Evolutionary conservation across 1,140 invertebrate species (phyloP), one percentile per base, ranked within the genome.

Genomic region (Anthonomus grandis): DNA sequence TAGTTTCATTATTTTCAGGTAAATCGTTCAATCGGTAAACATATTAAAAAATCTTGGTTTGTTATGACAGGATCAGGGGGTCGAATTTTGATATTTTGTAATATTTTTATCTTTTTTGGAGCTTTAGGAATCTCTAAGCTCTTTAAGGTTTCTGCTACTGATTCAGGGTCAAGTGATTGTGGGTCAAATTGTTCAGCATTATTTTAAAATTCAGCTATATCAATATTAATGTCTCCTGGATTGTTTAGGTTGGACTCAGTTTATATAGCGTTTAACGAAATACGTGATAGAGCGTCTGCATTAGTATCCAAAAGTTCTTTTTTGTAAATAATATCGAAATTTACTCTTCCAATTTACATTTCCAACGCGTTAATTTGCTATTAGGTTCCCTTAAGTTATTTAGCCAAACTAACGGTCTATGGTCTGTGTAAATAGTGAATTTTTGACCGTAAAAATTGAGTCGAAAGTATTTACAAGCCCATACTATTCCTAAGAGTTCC

Each of bases 281-380:
- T 51, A 6, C 37, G 15, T 3, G 47, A 58, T 19, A 58, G 24
- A 23, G 36, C 47, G 38, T 58, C 46, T 5, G 39, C 57, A 17
- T 47, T 55, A 15, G 27, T 9, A 53, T 76, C 76, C 8, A 49
- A 46, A 62, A 63, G 69, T 5, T 72, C 73, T 9, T 60, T 61
- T 63, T 71, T 75, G 49, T 76, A 74, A 8, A 60, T 51, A 3
- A 81, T 73, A 56, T 57, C 72, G 59, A 73, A 77, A 23, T 76
- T 62, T 74, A 80, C 52, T 77, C 70, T 15, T 55, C 39, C 10
- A 74, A 44, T 54, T 59, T 44, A 6, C 70, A 46, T 37, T 68
- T 34, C 78, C 78, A 81, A 52, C 76, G 60, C 2, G 73, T 64
- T 9, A 81, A 57, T 57, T 73, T 57, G 21, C 64, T 69, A 1